Evolutionary conservation across 1,140 invertebrate species (phyloP).

Genomic region (Bombus terrestris): DNA sequence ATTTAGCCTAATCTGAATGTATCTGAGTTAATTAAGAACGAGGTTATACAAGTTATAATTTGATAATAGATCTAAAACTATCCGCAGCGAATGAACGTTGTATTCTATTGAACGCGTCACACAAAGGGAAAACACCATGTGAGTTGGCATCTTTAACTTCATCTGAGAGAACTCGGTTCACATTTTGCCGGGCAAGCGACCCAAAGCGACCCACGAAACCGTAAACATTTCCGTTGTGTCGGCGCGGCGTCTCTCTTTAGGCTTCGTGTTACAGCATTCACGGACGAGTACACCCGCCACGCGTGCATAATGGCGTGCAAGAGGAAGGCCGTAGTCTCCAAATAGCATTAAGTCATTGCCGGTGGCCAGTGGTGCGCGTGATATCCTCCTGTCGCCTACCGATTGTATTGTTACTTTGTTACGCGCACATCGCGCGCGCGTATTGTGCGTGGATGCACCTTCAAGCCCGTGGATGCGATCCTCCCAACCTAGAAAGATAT

Average conservation of each 20-base stretch:
- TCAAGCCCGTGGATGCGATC: conserved; percentile 15
- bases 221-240: conserved; percentile 53
- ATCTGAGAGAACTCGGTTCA: conserved; percentile 19
- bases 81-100: neutral
- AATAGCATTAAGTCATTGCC: conserved; percentile 72
- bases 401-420: conserved; percentile 62
- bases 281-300: conserved; percentile 58
- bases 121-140: neutral
- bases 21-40: neutral
- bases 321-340: conserved; percentile 45
- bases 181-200: neutral
- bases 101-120: neutral
- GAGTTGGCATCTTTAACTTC: neutral
- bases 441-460: conserved; percentile 30
- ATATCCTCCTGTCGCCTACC: conserved; percentile 63
- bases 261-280: conserved; percentile 57
- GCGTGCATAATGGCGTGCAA: conserved; percentile 61
- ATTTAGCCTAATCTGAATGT: neutral
- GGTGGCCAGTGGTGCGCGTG: conserved; percentile 62
- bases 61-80: neutral
- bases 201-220: conserved; percentile 30
- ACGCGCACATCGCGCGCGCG: conserved; percentile 14
- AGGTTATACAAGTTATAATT: neutral
- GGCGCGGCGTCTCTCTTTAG: conserved; percentile 17
- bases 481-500: conserved; percentile 11